phyloP scores from a whole-genome alignment of 2,888 invertebrate species.

The Drosophila macrospina region DNA sequence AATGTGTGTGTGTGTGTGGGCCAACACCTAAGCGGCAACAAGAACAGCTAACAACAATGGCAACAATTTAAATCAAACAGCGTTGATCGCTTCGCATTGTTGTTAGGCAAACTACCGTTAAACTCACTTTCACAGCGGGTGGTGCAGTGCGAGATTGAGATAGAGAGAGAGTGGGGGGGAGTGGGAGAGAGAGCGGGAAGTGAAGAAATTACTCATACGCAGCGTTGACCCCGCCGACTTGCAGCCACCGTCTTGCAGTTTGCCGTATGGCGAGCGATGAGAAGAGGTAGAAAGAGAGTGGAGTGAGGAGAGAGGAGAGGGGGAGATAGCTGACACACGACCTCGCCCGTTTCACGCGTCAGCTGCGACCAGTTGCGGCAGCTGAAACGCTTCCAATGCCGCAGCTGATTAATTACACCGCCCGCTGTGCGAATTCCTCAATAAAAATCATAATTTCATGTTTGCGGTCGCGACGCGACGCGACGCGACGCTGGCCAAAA shows the following conservation, averaged over 20 bases:
- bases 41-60: slow-evolving; percentile 53
- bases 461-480: slow-evolving; percentile 59
- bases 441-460: slow-evolving; percentile 81
- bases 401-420: slow-evolving; percentile 82
- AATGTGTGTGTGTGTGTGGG: slow-evolving; percentile 48
- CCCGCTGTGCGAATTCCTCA: slow-evolving; percentile 83
- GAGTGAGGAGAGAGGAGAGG: background rate
- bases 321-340: slow-evolving; percentile 63
- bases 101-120: slow-evolving; percentile 82
- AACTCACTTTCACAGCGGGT: slow-evolving; percentile 79
- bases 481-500: slow-evolving; percentile 54
- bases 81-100: slow-evolving; percentile 66
- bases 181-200: background rate
- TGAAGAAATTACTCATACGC: slow-evolving; percentile 70
- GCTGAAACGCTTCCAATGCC: slow-evolving; percentile 58
- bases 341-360: slow-evolving; percentile 63
- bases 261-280: no score
- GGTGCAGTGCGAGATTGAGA: slow-evolving; percentile 3
- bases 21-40: slow-evolving; percentile 51
- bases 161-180: background rate
- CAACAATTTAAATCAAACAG: slow-evolving; percentile 78
- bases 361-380: slow-evolving; percentile 20
- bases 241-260: slow-evolving; percentile 51
- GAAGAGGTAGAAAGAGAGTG: background rate
- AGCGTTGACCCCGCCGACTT: slow-evolving; percentile 61